Percentiles rank a stretch among this genome's conserved stretches.
These are phyloP conservation scores for Papilio xuthus DNA, from an alignment of 1,140 invertebrate species.

Conservation along the genomic window DNA sequence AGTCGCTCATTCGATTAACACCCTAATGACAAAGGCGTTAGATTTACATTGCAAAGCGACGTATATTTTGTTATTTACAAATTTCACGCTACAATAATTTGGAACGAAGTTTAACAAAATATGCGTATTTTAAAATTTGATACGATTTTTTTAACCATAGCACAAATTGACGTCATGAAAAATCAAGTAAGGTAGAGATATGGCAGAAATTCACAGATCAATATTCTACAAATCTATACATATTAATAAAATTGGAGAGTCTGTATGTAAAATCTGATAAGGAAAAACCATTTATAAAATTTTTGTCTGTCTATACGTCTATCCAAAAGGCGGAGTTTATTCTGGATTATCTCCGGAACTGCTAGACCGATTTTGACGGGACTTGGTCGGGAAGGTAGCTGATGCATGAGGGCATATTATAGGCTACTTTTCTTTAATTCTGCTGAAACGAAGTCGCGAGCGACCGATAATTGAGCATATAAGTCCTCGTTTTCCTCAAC, in stretches of 20 bases:
- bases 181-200: neutral
- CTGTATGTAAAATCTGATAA: too few species aligned
- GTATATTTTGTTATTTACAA: constrained; percentile 58
- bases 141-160: neutral
- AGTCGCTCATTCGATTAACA: constrained; percentile 48
- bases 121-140: neutral
- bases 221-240: neutral
- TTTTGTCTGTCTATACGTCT: neutral
- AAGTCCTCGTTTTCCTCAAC: neutral
- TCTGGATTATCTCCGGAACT: too few species aligned
- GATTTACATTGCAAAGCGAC: constrained; percentile 41
- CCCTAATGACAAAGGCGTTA: constrained; percentile 50
- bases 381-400: too few species aligned
- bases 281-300: too few species aligned
- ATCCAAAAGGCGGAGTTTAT: too few species aligned
- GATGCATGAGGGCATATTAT: too few species aligned
- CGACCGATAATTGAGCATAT: neutral
- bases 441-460: too few species aligned
- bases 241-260: too few species aligned
- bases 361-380: too few species aligned
- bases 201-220: neutral
- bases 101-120: constrained; percentile 24
- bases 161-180: neutral
- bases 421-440: too few species aligned
- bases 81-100: constrained; percentile 60